These are phyloP conservation scores for Propithecus coquereli DNA, from an alignment of 2,113 vertebrate genomes.

Conservation along the genomic window DNA sequence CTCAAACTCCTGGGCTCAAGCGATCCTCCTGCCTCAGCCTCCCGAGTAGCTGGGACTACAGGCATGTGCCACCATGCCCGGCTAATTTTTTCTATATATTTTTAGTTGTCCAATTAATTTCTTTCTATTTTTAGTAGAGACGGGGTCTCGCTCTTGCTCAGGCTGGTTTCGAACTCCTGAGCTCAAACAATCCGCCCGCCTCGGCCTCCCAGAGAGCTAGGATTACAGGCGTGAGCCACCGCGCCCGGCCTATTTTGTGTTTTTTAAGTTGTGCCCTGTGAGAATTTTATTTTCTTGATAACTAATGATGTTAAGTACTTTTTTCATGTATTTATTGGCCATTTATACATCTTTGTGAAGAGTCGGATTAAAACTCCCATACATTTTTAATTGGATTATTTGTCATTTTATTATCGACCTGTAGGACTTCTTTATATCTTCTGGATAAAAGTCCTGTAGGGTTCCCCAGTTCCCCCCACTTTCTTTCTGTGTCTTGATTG, in stretches of 20 bases:
- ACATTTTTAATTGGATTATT: neutral
- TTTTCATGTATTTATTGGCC: neutral
- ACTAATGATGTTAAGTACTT: neutral
- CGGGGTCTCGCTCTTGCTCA: too few species aligned
- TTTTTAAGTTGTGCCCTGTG: neutral
- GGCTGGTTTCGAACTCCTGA: too few species aligned
- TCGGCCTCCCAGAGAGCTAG: too few species aligned
- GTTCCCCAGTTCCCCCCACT: neutral
- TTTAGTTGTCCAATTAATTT: too few species aligned
- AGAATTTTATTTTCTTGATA: neutral
- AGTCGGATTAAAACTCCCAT: neutral
- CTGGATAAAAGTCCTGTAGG: neutral
- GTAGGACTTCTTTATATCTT: neutral
- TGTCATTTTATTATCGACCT: neutral
- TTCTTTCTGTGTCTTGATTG: neutral
- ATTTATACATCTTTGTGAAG: neutral
- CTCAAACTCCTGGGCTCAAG: too few species aligned
- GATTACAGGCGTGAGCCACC: too few species aligned
- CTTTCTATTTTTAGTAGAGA: too few species aligned
- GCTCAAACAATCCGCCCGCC: too few species aligned
- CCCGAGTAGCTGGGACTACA: too few species aligned
- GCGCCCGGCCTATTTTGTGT: neutral
- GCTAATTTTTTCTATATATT: too few species aligned
- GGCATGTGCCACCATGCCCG: too few species aligned
- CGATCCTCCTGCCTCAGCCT: too few species aligned